phyloP scores from a whole-genome alignment of 2,797 vertebrate genomes.

The Hoplostethus atlanticus region DNA sequence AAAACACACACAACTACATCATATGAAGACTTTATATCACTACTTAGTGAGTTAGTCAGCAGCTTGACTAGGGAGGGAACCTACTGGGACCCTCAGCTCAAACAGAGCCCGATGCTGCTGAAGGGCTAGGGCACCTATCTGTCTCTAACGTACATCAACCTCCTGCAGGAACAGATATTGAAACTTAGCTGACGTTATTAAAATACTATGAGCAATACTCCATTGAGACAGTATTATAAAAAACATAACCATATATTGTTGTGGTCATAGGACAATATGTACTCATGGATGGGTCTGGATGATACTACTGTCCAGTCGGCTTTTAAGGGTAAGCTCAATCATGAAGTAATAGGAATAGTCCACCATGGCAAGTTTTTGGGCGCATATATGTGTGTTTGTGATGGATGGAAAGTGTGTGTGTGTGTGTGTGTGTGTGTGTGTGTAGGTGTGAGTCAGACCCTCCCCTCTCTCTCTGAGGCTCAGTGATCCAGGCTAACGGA shows the following conservation, averaged over 20 bases:
- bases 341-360: conserved; percentile 36
- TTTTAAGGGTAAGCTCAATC: conserved; percentile 45
- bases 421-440: conserved; percentile 8
- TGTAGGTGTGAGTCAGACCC: not conserved
- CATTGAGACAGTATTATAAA: not conserved
- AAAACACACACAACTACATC: not conserved
- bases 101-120: not conserved
- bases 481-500: conserved; percentile 33
- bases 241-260: not conserved
- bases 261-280: not conserved
- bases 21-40: not conserved
- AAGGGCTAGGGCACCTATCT: not conserved
- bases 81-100: not conserved
- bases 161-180: no score
- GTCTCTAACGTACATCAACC: no score
- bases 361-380: conserved; percentile 15
- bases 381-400: not conserved
- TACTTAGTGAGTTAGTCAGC: not conserved
- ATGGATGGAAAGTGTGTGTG: conserved; percentile 5
- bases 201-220: not conserved
- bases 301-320: conserved; percentile 26
- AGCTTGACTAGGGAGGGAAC: not conserved
- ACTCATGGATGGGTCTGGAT: conserved; percentile 31
- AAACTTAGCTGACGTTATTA: not conserved
- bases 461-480: conserved; percentile 24